A percentile compares a stretch with the other conserved stretches of the same genome.
Evolutionary conservation across 2,888 invertebrate species (phyloP).

Genomic region (Agapostemon virescens): DNA sequence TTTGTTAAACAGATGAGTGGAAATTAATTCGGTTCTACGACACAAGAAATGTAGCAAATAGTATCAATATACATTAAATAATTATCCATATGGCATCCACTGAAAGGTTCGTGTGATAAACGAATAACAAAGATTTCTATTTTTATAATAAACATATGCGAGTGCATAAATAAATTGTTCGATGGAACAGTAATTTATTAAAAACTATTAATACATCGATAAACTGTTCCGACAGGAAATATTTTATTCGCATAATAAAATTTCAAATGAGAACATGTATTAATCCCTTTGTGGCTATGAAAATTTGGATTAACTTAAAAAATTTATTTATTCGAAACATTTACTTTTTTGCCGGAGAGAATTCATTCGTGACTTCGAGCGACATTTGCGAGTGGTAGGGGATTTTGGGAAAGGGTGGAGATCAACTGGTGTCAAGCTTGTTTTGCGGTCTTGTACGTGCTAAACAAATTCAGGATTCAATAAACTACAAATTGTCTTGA

Average conservation of each 20-base stretch:
- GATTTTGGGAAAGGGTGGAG: slow-evolving; percentile 35
- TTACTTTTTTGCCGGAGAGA: slow-evolving; percentile 37
- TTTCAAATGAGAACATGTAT: slow-evolving; percentile 5
- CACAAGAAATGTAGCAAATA: neutral
- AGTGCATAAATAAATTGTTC: slow-evolving; percentile 4
- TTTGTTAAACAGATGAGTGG: too few relatives aligned
- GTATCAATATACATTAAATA: neutral
- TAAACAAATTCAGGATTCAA: slow-evolving; percentile 46
- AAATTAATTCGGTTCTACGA: too few relatives aligned
- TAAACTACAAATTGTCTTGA: neutral
- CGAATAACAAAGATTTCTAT: neutral
- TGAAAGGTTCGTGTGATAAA: neutral
- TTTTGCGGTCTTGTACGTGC: slow-evolving; percentile 17
- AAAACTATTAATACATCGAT: neutral
- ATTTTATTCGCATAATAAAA: neutral
- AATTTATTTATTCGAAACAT: slow-evolving; percentile 23
- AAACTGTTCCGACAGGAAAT: neutral
- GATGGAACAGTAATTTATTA: slow-evolving; percentile 10
- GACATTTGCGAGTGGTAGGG: slow-evolving; percentile 26
- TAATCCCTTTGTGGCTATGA: slow-evolving; percentile 28
- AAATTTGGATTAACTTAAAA: slow-evolving; percentile 7
- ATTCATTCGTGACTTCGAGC: slow-evolving; percentile 32
- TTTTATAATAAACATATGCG: neutral
- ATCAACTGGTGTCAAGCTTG: slow-evolving; percentile 35
- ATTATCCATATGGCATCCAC: neutral